Percentiles rank a stretch among this genome's conserved stretches.
These are phyloP conservation scores for Cryptus armator DNA, from an alignment of 2,888 invertebrate species.

Conservation along the genomic window DNA sequence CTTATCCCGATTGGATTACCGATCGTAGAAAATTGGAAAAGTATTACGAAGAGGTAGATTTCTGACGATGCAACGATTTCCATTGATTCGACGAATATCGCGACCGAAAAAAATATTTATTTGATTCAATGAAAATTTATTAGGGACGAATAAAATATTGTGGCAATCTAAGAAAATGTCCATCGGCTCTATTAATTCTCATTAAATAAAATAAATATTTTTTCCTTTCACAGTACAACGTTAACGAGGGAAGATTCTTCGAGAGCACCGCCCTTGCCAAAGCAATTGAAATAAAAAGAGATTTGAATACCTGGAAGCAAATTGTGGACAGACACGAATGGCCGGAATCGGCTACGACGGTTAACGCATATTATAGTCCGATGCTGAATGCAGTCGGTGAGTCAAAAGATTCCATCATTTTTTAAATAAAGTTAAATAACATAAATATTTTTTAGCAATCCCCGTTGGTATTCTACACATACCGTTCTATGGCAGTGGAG, in stretches of 20 bases:
- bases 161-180: neutral
- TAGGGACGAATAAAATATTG: slow-evolving; percentile 25
- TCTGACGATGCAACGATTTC: too few relatives aligned
- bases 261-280: slow-evolving; percentile 86
- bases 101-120: neutral
- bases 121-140: neutral
- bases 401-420: slow-evolving; percentile 79
- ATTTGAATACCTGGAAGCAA: slow-evolving; percentile 88
- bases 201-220: neutral
- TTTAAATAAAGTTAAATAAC: neutral
- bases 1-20: slow-evolving; percentile 93
- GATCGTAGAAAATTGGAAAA: slow-evolving; percentile 89
- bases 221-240: slow-evolving; percentile 86
- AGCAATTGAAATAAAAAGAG: slow-evolving; percentile 87
- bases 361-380: slow-evolving; percentile 91
- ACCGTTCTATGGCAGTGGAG: slow-evolving; percentile 89
- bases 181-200: neutral
- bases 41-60: slow-evolving; percentile 89
- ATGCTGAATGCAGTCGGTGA: slow-evolving; percentile 91
- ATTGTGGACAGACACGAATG: slow-evolving; percentile 90
- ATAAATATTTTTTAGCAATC: slow-evolving; percentile 81
- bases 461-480: slow-evolving; percentile 86
- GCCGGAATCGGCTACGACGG: slow-evolving; percentile 90
- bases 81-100: too few relatives aligned
- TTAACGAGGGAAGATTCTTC: slow-evolving; percentile 88